Conservation (phyloP, 2,888 invertebrate species). For the Cheilosia pagana region DNA sequence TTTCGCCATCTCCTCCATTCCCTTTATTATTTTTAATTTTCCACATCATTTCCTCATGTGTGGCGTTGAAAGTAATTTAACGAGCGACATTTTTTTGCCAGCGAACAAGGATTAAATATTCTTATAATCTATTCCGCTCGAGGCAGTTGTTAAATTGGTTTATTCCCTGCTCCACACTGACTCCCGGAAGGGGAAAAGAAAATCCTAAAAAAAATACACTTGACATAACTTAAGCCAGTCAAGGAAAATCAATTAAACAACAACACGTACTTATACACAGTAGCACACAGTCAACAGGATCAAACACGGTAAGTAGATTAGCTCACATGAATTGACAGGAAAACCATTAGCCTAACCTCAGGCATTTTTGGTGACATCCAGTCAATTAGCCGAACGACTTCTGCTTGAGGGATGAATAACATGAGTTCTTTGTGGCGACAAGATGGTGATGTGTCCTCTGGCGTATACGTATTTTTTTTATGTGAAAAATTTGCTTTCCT, state of each 20-base stretch:
- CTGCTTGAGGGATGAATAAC: conserved; percentile 28
- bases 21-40: conserved; percentile 49
- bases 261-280: background rate
- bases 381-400: conserved; percentile 52
- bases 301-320: background rate
- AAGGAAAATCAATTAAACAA: conserved; percentile 5
- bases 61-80: conserved; percentile 35
- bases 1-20: background rate
- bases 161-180: background rate
- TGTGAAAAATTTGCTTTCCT: background rate
- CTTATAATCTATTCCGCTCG: conserved; percentile 9
- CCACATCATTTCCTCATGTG: conserved; percentile 49
- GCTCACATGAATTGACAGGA: conserved; percentile 17
- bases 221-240: background rate
- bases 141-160: background rate
- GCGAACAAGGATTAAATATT: conserved; percentile 17
- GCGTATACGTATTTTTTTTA: conserved; percentile 35
- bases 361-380: conserved; percentile 42
- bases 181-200: background rate
- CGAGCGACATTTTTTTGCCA: conserved; percentile 20
- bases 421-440: conserved; percentile 2
- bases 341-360: conserved; percentile 17
- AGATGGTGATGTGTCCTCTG: background rate
- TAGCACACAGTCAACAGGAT: background rate
- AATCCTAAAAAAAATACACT: background rate